These are phyloP conservation scores for Pharmacophagus antenor DNA, from an alignment of 2,888 invertebrate species.

Conservation along the genomic window DNA sequence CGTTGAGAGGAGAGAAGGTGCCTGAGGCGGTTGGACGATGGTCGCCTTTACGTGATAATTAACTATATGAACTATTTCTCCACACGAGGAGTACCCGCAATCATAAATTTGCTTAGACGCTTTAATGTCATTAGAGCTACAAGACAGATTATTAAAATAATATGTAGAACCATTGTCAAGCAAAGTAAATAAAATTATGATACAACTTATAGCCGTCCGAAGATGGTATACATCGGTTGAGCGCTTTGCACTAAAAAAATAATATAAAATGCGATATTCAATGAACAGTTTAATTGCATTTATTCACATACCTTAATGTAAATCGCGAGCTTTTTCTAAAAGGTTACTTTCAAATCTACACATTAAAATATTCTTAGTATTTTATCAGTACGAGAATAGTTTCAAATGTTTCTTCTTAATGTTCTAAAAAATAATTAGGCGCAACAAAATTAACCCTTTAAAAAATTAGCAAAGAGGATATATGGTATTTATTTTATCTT, in stretches of 20 bases:
- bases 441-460: too few relatives aligned
- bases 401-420: too few relatives aligned
- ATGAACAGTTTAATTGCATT: conserved; percentile 73
- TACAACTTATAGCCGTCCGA: conserved; percentile 38
- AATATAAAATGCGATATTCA: conserved; percentile 60
- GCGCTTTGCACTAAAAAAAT: conserved; percentile 57
- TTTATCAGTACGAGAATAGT: too few relatives aligned
- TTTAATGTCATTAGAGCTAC: conserved; percentile 60
- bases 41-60: conserved; percentile 65
- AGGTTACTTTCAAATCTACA: background rate
- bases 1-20: conserved; percentile 44
- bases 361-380: too few relatives aligned
- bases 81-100: conserved; percentile 59
- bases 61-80: conserved; percentile 72
- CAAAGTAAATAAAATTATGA: conserved; percentile 14
- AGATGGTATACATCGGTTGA: conserved; percentile 54
- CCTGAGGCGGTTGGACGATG: conserved; percentile 55
- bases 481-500: too few relatives aligned
- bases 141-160: conserved; percentile 31
- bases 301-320: conserved; percentile 43
- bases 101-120: conserved; percentile 66
- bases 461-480: too few relatives aligned
- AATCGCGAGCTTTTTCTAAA: background rate
- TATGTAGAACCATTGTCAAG: background rate
- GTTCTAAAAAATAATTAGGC: too few relatives aligned